Evolutionary conservation across 2,888 invertebrate genomes (phyloP).

Genomic region (Argynnis bischoffii): DNA sequence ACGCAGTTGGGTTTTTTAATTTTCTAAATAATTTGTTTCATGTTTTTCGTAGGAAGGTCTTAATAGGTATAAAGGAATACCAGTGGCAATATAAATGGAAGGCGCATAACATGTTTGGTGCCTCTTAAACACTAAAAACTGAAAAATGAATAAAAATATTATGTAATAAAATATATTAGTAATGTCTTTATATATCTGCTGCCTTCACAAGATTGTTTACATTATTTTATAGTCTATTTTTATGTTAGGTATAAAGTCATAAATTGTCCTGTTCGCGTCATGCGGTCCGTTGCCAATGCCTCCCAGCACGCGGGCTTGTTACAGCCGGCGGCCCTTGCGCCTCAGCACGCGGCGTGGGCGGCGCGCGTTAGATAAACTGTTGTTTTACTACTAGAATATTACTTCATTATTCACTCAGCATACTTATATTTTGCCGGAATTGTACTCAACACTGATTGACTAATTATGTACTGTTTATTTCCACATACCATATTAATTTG

Average conservation of each 20-base stretch:
- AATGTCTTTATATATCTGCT: too few species aligned
- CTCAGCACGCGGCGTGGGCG: constrained; percentile 3
- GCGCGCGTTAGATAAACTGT: constrained; percentile 7
- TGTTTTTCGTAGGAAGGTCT: too few species aligned
- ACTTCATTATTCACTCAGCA: constrained; percentile 7
- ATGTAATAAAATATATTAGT: background rate
- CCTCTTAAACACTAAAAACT: too few species aligned
- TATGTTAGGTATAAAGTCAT: too few species aligned
- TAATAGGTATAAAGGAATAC: too few species aligned
- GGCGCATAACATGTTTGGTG: too few species aligned
- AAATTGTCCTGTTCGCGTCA: too few species aligned
- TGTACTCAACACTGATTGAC: background rate
- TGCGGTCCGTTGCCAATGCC: background rate
- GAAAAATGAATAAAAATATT: background rate
- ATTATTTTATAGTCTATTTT: background rate
- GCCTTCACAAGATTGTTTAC: background rate
- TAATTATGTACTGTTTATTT: background rate
- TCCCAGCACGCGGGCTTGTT: constrained; percentile 52
- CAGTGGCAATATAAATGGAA: too few species aligned
- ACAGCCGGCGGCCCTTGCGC: background rate
- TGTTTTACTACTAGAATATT: constrained; percentile 3
- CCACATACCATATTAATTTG: background rate
- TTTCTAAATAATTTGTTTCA: too few species aligned
- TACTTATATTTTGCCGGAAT: background rate
- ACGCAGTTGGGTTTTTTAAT: too few species aligned